Evolutionary conservation across 1,140 invertebrate species (phyloP), one percentile per base, ranked within the genome.

Genomic region (Drosophila mauritiana): DNA sequence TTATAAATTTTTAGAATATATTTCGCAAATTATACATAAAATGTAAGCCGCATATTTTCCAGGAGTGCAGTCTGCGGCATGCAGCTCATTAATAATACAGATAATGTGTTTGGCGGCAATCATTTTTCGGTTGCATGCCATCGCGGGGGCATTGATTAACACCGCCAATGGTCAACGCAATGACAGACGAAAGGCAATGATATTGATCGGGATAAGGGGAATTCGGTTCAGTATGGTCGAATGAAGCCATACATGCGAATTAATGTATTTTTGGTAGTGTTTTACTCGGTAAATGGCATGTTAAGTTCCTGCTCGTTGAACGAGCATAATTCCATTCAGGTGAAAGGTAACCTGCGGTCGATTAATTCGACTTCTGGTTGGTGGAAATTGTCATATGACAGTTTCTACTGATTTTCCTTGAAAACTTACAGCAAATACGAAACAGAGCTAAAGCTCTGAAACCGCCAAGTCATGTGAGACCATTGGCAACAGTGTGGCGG

Each of bases 41-140:
- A 20, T 43, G 0, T 3, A 3, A 43, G 5, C 27, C 3, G n/a
- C 37, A 0, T 31, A 46, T 48, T 52, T 36, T 8, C 3, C 31
- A 31, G 1, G 1, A 39, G 65, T 56, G 64, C 27, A 42, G 15
- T 37, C 31, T 81, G 69, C 58, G 74, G 73, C 74, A 53, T 78
- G 79, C 83, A 83, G 58, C 79, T 89, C 84, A 86, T 86, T 86
- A 86, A 86, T 86, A 86, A 86, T 73, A 88, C 75, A 83, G 84
- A 86, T 86, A 83, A 83, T 86, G 75, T 79, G 83, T 86, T 74
- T 78, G 73, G 40, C 52, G 79, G 79, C 79, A 83, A 88, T 88
- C 78, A 78, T 86, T 86, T 85, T 88, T 82, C 51, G 79, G 74
- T 58, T 83, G 79, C 58, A 73, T 79, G 79, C 69, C 83, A 64